Base-by-base conservation (phyloP, 2,888 invertebrate genomes). In the Trichopoda pennipes region DNA sequence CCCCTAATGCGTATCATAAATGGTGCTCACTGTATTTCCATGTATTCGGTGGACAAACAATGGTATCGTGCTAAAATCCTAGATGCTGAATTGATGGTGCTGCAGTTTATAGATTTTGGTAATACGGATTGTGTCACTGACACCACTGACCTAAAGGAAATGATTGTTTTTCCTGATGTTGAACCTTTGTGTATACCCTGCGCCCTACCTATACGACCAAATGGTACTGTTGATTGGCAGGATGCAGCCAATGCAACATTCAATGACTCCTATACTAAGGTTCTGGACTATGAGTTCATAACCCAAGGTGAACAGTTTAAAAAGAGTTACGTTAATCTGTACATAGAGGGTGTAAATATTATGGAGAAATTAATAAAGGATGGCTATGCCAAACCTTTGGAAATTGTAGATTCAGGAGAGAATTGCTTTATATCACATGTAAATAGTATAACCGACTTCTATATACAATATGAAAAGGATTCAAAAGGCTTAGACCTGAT, bases 41-140 rank as follows among this genome's bases (percentile, higher is more conserved):
- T 95, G 87, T 98, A 96, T 89, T 93, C 94, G 0, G 94, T 94
- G 1, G 97, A 98, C 88, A 94, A 95, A 51, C 93, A 86, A 58
- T 99, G 99, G 98, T 99, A 99, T 90, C 93, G 99, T 77, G 98
- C 98, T 0, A 94, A 94, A 88, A 95, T 99, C 10, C 93, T 98
- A 51, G 97, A 96, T 88, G 93, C 93, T 8, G 95, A 96, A 83
- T 94, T 95, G 49, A 95, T 94, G 12, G 95, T 95, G 0, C 94
- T 96, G 1, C 93, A 95, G 42, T 96, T 96, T 86, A 93, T 95
- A 16, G 96, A 96, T 88, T 96, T 94, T 86, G 96, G 96, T 12
- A 96, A 95, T 87, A 95, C 95, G 0, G 96, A 96, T 85, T 94
- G 95, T 0, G 92, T 95, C 0, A 93, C 94, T 58, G 95, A 94